Evolutionary conservation across 2,888 invertebrate genomes (phyloP).

Genomic region (Synanthedon tipuliformis): DNA sequence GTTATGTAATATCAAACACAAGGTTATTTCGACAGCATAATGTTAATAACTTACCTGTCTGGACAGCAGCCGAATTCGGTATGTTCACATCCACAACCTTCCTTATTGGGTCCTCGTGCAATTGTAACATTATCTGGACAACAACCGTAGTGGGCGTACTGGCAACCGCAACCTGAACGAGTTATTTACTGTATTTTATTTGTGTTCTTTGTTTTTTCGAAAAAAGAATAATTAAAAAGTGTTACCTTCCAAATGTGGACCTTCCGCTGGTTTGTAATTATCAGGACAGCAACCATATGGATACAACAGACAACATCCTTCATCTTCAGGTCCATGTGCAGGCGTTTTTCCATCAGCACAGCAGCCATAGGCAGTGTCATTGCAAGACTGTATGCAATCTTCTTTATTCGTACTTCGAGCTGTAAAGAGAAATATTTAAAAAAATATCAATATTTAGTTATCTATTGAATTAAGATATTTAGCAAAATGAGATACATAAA

Average conservation of each 20-base stretch:
- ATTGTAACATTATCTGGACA: conserved; percentile 86
- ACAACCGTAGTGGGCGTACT: conserved; percentile 81
- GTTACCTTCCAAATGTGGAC: conserved; percentile 77
- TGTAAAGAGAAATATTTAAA: conserved; percentile 13
- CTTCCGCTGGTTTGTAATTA: conserved; percentile 83
- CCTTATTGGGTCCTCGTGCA: conserved; percentile 81
- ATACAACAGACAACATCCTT: conserved; percentile 84
- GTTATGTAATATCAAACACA: background rate
- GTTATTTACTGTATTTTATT: too few species aligned
- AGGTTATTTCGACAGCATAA: background rate
- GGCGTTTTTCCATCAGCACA: conserved; percentile 87
- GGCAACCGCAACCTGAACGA: conserved; percentile 79
- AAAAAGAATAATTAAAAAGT: background rate
- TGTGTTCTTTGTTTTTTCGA: background rate
- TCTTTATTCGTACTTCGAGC: conserved; percentile 77
- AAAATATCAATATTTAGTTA: background rate
- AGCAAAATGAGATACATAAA: too few species aligned
- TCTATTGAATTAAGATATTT: too few species aligned
- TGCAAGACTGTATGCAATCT: conserved; percentile 81
- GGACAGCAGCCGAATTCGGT: conserved; percentile 85
- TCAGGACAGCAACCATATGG: conserved; percentile 92
- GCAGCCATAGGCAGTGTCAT: conserved; percentile 81
- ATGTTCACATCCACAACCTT: conserved; percentile 86
- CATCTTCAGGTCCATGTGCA: conserved; percentile 84
- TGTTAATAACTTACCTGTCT: conserved; percentile 69